These are phyloP conservation scores for Brachypalpus laphriformis DNA, from an alignment of 2,888 invertebrate genomes.

Conservation along the genomic window DNA sequence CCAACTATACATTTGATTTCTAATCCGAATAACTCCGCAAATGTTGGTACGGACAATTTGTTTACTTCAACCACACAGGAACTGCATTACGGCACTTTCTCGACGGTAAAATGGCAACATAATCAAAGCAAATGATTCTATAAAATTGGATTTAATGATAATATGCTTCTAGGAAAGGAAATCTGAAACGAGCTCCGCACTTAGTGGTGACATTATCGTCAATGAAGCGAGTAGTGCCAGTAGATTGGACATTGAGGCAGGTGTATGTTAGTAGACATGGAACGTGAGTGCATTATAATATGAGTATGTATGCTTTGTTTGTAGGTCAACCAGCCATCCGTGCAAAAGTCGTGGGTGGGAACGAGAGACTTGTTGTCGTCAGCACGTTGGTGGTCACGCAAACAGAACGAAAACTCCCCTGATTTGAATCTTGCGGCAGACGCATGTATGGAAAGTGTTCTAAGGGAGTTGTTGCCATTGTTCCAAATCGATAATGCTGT, in stretches of 20 bases:
- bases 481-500: conserved; percentile 84
- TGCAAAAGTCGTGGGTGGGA: conserved; percentile 75
- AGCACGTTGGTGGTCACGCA: conserved; percentile 66
- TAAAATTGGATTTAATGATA: conserved; percentile 12
- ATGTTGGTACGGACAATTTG: not conserved
- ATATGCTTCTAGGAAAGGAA: conserved; percentile 14
- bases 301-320: conserved; percentile 5
- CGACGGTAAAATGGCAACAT: not conserved
- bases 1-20: not conserved
- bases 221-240: conserved; percentile 1
- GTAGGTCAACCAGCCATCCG: conserved; percentile 53
- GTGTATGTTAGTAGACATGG: not conserved
- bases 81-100: not conserved
- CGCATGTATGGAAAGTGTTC: conserved; percentile 81
- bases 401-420: conserved; percentile 52
- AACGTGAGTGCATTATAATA: conserved; percentile 28
- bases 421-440: conserved; percentile 76
- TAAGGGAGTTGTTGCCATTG: conserved; percentile 84
- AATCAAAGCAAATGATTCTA: conserved; percentile 35
- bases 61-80: not conserved
- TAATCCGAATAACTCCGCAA: not conserved
- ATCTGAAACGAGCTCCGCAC: not conserved
- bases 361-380: conserved; percentile 72
- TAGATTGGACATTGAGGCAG: conserved; percentile 11
- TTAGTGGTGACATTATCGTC: not conserved